Conservation (phyloP, 2,797 vertebrate species). For the Luscinia megarhynchos region DNA sequence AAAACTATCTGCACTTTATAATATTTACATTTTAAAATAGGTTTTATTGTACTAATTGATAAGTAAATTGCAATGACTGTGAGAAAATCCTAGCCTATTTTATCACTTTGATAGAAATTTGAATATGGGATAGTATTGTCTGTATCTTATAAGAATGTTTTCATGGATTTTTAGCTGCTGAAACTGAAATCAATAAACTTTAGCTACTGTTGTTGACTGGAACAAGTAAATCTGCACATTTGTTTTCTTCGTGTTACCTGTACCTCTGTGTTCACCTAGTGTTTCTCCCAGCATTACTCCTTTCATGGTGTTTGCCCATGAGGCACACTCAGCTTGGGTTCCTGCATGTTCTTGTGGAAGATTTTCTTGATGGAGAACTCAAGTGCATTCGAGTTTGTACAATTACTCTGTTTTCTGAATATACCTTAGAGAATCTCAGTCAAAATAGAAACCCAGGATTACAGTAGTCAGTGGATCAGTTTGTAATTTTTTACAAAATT, state of each 20-base stretch:
- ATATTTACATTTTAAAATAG: slow-evolving; percentile 24
- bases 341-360: background rate
- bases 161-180: slow-evolving; percentile 65
- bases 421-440: background rate
- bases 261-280: background rate
- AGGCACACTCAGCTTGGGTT: background rate
- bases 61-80: slow-evolving; percentile 29
- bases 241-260: slow-evolving; percentile 5
- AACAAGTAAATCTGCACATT: slow-evolving; percentile 58
- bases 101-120: slow-evolving; percentile 20
- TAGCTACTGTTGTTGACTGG: slow-evolving; percentile 41
- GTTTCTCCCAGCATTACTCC: background rate
- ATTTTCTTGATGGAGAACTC: background rate
- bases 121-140: slow-evolving; percentile 51
- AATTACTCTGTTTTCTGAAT: background rate
- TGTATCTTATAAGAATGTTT: slow-evolving; percentile 60
- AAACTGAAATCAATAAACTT: slow-evolving; percentile 63
- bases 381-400: background rate
- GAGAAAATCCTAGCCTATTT: slow-evolving; percentile 30
- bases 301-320: background rate
- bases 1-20: background rate
- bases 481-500: background rate
- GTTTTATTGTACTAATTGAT: slow-evolving; percentile 19
- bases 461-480: background rate
- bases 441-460: background rate